Evolutionary conservation across 2,888 invertebrate genomes (phyloP), one percentile per base, ranked within the genome.

Genomic region (Dolichopus griseipennis): DNA sequence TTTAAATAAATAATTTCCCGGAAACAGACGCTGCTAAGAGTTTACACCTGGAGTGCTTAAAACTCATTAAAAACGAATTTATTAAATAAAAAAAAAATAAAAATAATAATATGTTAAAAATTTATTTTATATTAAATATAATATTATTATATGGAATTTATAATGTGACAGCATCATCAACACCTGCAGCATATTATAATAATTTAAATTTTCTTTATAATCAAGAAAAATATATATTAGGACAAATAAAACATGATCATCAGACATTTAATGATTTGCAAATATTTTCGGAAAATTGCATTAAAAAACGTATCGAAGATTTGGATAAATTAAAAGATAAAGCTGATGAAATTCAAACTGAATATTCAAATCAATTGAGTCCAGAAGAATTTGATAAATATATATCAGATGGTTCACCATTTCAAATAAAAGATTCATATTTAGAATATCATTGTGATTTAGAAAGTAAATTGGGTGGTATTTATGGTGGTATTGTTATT

Each of bases 381-480:
- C 52, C 52, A 52, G 18, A 52, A 18, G 52, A 52, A 52, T 52
- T 52, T 52, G 52, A 52, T 52, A 52, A 52, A 18, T 52, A 52
- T 52, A 18, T 52, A 52, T 6, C 18, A 6, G 52, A 52, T 18
- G 52, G 52, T 52, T 52, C 52, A 52, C 18, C 18, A 18, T 52
- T 52, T 52, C 52, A 52, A 52, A 52, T 52, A 52, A 52, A 52
- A 52, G 52, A 52, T 52, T 6, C 15, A 18, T 52, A 52, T 52
- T 52, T 52, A 18, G 52, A 52, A 52, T 52, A 52, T 52, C 18
- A 52, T 52, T 52, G 52, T 52, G 52, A 52, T 52, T 52, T 52
- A 52, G 52, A 52, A 52, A 52, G 52, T 52, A 52, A 52, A 52
- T 52, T 52, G n/a, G 52, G 52, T 52, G 52, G 52, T 18, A 52